Evolutionary conservation across 2,113 vertebrate species (phyloP), one percentile per base, ranked within the genome.

Genomic region (Sinocyclocheilus rhinocerous): DNA sequence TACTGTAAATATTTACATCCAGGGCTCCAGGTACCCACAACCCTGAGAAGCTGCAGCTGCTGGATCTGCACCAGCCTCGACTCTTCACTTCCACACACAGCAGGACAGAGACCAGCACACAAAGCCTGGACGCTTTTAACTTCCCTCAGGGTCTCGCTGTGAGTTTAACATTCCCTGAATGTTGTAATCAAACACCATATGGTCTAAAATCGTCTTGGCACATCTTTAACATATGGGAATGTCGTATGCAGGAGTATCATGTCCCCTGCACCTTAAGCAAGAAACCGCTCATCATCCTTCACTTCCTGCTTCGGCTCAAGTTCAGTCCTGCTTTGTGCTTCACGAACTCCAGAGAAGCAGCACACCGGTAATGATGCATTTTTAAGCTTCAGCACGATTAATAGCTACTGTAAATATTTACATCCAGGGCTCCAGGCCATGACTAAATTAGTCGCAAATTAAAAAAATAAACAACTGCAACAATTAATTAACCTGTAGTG

Each of bases 41-140:
- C 89, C 97, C 98, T 0, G 98, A 99, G 93, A 99, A 98, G 85
- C 92, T 99, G 81, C 97, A 99, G 93, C 95, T 94, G 90, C 89
- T 99, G 26, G 95, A 95, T 26, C 96, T 99, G 29, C 94, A 97
- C 89, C 97, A 95, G 91, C 98, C 98, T 77, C 81, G 93, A 15
- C 97, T 99, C 90, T 99, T 99, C 91, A 96, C 95, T 1, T 95
- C 97, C 3, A 89, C 89, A 75, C 94, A 94, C 57, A 87, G 90
- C 24, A 26, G 67, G 18, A 9, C 76, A 16, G 22, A 70, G 16
- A 84, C 75, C 6, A 0, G 11, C 0, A 16, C 82, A 0, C 63
- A 80, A 4, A 88, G 33, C 0, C 87, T 86, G 0, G 93, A 95
- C 59, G 94, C 93, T 78, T 99, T 96, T 15, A 89, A 94, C 13